phyloP scores from a whole-genome alignment of 2,797 vertebrate species.

The Takifugu ocellatus region DNA sequence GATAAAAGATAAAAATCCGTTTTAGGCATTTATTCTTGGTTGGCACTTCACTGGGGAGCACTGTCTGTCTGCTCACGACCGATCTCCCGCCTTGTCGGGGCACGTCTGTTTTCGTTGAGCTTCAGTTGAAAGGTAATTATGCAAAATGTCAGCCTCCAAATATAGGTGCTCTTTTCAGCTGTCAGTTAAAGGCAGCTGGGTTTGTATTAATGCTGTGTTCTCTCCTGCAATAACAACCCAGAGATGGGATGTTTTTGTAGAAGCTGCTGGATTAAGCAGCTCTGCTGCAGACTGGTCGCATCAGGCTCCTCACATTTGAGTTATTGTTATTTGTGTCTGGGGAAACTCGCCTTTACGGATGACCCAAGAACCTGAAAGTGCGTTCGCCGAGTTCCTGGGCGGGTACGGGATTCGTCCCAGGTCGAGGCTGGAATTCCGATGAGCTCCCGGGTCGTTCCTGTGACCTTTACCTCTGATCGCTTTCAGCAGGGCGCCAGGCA shows the following conservation, averaged over 20 bases:
- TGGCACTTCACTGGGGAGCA: constrained; percentile 32
- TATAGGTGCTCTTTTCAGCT: constrained; percentile 64
- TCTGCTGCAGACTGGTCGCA: constrained; percentile 16
- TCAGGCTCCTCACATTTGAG: neutral
- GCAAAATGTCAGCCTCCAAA: constrained; percentile 69
- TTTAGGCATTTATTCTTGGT: constrained; percentile 56
- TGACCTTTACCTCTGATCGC: constrained; percentile 18
- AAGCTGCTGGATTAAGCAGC: constrained; percentile 17
- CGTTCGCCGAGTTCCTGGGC: neutral
- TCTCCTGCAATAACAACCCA: constrained; percentile 32
- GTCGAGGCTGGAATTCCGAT: constrained; percentile 20
- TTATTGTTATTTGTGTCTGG: constrained; percentile 6
- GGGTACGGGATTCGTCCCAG: neutral
- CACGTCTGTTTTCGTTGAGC: constrained; percentile 46
- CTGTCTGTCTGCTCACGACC: constrained; percentile 39
- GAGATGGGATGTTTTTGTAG: constrained; percentile 38
- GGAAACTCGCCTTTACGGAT: neutral
- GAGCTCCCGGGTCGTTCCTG: constrained; percentile 1
- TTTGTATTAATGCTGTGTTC: constrained; percentile 52
- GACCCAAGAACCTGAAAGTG: neutral
- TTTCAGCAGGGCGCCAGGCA: neutral
- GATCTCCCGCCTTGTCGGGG: constrained; percentile 47
- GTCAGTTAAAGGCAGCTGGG: constrained; percentile 54
- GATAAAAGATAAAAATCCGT: constrained; percentile 55
- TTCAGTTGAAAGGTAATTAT: constrained; percentile 68